phyloP scores from a whole-genome alignment of 35 echinoderm and acorn worm genomes.

The Ptychodera flava region DNA sequence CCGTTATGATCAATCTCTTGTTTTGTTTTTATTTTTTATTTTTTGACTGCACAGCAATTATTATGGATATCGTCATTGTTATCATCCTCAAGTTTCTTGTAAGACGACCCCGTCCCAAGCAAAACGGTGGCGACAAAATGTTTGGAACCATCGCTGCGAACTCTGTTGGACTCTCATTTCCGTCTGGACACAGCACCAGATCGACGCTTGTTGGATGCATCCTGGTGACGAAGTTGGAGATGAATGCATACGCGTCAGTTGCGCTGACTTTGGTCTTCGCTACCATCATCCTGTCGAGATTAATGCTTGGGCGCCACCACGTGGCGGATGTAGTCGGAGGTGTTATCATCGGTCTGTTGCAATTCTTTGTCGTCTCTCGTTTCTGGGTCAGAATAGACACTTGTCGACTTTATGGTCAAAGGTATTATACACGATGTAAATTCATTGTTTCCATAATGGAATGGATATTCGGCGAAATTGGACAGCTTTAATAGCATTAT shows the following conservation, averaged over 20 bases:
- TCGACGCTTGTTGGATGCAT: not conserved
- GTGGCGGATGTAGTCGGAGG: not conserved
- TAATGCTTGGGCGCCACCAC: not conserved
- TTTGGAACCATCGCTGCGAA: not conserved
- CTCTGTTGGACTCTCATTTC: not conserved
- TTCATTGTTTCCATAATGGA: too few species aligned
- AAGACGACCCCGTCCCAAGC: not conserved
- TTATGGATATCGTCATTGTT: not conserved
- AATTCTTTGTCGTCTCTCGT: not conserved
- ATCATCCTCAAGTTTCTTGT: not conserved
- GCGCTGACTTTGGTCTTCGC: not conserved
- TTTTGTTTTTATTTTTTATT: too few species aligned
- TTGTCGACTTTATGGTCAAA: too few species aligned
- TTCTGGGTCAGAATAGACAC: not conserved
- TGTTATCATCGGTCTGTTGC: not conserved
- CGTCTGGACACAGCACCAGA: not conserved
- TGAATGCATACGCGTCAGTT: not conserved
- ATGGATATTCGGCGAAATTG: too few species aligned
- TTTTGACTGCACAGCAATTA: not conserved
- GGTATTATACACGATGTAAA: too few species aligned
- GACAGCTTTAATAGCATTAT: too few species aligned
- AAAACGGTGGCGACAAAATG: not conserved
- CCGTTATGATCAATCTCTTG: too few species aligned
- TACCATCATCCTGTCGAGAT: not conserved
- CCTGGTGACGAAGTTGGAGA: not conserved